A percentile compares a stretch with the other conserved stretches of the same genome.
Conservation (phyloP, 2,113 vertebrate genomes). For the Suricata suricatta region DNA sequence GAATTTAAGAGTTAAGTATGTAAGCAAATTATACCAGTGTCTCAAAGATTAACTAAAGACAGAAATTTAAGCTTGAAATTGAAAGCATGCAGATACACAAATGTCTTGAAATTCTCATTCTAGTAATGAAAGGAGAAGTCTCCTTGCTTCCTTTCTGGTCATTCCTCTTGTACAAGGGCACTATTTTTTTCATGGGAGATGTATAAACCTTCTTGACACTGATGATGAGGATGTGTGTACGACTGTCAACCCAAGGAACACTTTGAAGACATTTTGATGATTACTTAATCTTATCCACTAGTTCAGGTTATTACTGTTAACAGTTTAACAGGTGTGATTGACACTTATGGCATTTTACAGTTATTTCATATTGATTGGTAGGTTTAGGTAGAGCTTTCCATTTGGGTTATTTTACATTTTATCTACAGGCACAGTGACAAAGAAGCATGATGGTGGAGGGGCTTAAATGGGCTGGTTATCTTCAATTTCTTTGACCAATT, state of each 20-base stretch:
- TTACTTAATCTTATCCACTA: neutral
- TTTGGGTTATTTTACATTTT: neutral
- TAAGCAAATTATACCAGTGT: neutral
- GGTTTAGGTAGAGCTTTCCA: neutral
- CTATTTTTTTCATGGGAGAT: neutral
- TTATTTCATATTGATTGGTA: neutral
- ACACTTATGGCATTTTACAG: neutral
- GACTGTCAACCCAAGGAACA: neutral
- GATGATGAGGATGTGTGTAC: neutral
- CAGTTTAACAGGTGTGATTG: neutral
- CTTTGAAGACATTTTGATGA: neutral
- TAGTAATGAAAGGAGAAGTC: neutral
- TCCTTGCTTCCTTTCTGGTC: neutral
- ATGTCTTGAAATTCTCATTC: neutral
- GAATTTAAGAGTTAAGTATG: neutral
- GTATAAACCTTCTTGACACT: neutral
- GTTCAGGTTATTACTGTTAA: neutral
- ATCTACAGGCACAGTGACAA: neutral
- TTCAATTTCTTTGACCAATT: conserved; percentile 67
- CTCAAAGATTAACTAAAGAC: neutral
- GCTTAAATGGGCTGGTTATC: conserved; percentile 56
- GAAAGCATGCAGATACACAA: neutral
- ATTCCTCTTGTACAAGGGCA: neutral
- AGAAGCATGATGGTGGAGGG: neutral
- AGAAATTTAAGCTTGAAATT: neutral